A percentile compares a stretch with the other conserved stretches of the same genome.
Conservation (phyloP, 2,113 vertebrate species). For the Manacus vitellinus region DNA sequence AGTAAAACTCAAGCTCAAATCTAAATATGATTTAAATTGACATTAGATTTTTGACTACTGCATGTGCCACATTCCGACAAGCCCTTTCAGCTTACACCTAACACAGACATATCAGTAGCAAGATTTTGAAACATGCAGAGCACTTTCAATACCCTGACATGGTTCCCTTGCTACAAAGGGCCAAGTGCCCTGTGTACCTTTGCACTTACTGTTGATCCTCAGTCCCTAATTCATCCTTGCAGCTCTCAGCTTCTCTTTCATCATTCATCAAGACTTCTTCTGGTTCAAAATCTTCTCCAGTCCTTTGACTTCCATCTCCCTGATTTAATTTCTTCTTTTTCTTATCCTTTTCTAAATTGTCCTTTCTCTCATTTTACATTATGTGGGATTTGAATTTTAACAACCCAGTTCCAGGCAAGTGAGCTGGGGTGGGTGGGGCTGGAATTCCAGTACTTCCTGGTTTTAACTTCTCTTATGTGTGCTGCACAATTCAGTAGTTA, state of each 20-base stretch:
- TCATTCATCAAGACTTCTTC: neutral
- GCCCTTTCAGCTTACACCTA: neutral
- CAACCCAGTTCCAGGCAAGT: neutral
- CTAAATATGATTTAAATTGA: neutral
- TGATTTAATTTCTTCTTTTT: neutral
- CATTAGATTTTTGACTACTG: rapidly evolving
- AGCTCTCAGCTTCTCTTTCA: neutral
- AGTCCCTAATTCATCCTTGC: neutral
- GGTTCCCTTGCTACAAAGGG: neutral
- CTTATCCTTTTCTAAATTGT: neutral
- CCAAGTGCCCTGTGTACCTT: neutral
- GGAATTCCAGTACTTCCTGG: neutral
- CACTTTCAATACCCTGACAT: neutral
- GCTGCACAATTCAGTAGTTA: neutral
- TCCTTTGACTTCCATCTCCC: neutral
- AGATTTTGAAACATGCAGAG: neutral
- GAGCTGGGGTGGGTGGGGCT: neutral
- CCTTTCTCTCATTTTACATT: neutral
- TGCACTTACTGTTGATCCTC: neutral
- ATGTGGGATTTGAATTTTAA: neutral
- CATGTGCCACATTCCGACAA: neutral
- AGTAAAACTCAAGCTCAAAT: neutral
- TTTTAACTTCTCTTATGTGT: neutral
- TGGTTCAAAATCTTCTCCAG: neutral
- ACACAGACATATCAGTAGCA: neutral